phyloP scores from a whole-genome alignment of 30 jellyfish, hydroid and myxozoan genomes.

The Turritopsis dohrnii region DNA sequence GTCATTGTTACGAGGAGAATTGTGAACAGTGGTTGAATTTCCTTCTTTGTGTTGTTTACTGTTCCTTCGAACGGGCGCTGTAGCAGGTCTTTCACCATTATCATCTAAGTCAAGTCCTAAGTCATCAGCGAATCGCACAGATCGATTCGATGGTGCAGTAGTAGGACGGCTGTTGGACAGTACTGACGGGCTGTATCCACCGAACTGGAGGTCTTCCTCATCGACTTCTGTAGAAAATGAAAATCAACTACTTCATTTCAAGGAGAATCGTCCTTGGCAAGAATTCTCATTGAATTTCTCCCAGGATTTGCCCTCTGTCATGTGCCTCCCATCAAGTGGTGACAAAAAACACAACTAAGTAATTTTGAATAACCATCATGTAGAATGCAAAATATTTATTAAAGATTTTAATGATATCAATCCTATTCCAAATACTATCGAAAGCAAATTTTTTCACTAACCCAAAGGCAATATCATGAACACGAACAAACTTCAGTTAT shows the following conservation, averaged over 20 bases:
- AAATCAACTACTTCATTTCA: neutral
- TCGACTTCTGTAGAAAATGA: neutral
- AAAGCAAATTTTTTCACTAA: too few relatives aligned
- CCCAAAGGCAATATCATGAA: too few relatives aligned
- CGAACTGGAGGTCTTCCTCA: slow-evolving; percentile 52
- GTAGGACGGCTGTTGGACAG: slow-evolving; percentile 65
- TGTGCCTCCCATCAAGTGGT: too few relatives aligned
- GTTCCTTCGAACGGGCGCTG: slow-evolving; percentile 54
- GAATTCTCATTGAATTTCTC: too few relatives aligned
- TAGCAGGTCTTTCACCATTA: slow-evolving; percentile 43
- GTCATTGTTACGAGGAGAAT: neutral
- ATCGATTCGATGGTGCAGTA: slow-evolving; percentile 62
- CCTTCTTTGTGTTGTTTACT: slow-evolving; percentile 33
- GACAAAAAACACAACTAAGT: too few relatives aligned
- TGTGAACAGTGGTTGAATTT: neutral
- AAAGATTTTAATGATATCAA: too few relatives aligned
- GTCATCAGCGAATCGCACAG: slow-evolving; percentile 92
- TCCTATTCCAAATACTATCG: too few relatives aligned
- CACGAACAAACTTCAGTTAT: too few relatives aligned
- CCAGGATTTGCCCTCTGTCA: too few relatives aligned
- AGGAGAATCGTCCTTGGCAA: neutral
- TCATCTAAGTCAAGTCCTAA: slow-evolving; percentile 78
- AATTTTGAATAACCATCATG: too few relatives aligned
- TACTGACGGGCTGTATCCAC: slow-evolving; percentile 86
- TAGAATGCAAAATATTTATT: too few relatives aligned